Evolutionary conservation across 2,888 invertebrate genomes (phyloP), one percentile per base, ranked within the genome.

Genomic region (Sisyra terminalis): DNA sequence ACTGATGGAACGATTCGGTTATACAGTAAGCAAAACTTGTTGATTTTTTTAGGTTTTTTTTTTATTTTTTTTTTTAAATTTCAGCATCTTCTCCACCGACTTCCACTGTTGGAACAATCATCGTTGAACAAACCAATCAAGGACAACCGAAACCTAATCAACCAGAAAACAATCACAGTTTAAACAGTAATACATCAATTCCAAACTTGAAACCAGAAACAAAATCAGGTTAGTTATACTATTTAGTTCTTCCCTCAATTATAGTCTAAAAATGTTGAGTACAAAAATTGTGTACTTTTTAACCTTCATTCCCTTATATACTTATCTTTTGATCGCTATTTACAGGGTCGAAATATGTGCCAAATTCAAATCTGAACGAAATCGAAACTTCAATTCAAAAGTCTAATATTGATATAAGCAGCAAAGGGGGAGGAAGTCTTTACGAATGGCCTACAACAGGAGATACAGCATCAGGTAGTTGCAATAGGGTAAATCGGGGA

Each of bases 1-100:
- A 89, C 88, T 39, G 88, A 88, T 63, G 89, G 89, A 50, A 80
- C 80, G 48, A 89, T 90, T 59, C 75, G 85, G 52, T 71, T 90
- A 49, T 88, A 89, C 63, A 82, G 89, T 89, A 70, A 81, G 86
- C 77, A 56, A 44, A 15, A n/a, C 11, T 11, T 9, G 11, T 5
- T 10, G 31, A 30, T 30, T 30, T 30, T 30, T 3, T 30, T 30
- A 11, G 14, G 35, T 14, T 35, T 35, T 13, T 13, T 13, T 3
- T 35, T 34, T 2, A 34, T 34, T 35, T 31, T 29, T 29, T 9
- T n/a, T 8, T 29, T 32, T 3, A 32, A 32, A n/a, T 39, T 39
- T 17, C 63, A 86, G 86, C 78, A 54, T 83, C 86, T 29, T 73
- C 77, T 50, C 83, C 85, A 43, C 85, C 86, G 40, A 84, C 84